These are phyloP conservation scores for Rhabdomys dilectus DNA, from an alignment of 2,113 vertebrate species.

Conservation along the genomic window DNA sequence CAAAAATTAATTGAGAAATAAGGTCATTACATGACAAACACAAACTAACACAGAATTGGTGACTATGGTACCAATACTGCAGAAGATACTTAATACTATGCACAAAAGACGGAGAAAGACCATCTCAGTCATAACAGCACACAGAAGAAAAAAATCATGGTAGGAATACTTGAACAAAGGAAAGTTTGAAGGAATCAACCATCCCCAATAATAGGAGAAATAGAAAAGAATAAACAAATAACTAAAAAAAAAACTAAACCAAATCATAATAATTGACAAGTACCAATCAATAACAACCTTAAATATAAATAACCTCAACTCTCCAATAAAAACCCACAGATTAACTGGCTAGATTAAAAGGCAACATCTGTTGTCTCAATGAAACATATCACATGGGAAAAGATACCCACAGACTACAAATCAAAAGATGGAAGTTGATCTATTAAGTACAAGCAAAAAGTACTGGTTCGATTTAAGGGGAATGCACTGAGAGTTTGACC, in stretches of 20 bases:
- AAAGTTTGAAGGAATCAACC: neutral
- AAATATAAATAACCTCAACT: neutral
- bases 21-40: neutral
- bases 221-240: neutral
- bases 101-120: neutral
- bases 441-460: neutral
- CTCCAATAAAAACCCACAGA: neutral
- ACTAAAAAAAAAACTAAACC: neutral
- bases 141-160: neutral
- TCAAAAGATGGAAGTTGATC: neutral
- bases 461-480: neutral
- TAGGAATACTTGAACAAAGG: neutral
- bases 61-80: neutral
- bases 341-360: neutral
- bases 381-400: neutral
- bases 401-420: neutral
- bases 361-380: neutral
- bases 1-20: neutral
- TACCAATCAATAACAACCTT: neutral
- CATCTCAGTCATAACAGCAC: neutral
- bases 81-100: neutral
- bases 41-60: neutral
- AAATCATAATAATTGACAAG: neutral
- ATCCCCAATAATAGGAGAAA: neutral
- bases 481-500: neutral